Conservation (phyloP, 2,113 vertebrate species). For the Charina bottae region DNA sequence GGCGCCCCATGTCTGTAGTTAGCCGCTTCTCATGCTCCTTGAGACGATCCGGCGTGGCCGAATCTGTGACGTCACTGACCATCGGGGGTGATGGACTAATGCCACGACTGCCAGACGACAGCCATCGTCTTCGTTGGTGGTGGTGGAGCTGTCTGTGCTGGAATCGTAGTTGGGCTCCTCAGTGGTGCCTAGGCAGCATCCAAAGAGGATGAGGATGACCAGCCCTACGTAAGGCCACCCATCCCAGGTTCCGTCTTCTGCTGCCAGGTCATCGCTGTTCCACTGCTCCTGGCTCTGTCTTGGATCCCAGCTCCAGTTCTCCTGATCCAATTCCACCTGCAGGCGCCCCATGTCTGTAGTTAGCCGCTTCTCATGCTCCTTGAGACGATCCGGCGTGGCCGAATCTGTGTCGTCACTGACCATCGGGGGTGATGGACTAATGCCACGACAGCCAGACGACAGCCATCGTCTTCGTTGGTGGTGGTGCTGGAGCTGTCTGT, state of each 20-base stretch:
- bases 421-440: constrained; percentile 67
- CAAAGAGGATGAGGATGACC: constrained; percentile 64
- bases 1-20: too few relatives aligned
- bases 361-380: constrained; percentile 64
- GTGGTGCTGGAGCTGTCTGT: constrained; percentile 26
- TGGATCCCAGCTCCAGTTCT: constrained; percentile 28
- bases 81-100: too few relatives aligned
- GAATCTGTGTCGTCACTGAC: constrained; percentile 69
- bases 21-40: too few relatives aligned
- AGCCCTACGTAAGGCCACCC: constrained; percentile 59
- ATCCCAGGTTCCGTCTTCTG: constrained; percentile 21
- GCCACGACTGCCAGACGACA: too few relatives aligned
- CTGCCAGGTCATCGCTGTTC: not conserved
- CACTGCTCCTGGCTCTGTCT: constrained; percentile 42
- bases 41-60: too few relatives aligned
- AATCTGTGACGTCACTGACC: too few relatives aligned
- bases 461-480: not conserved
- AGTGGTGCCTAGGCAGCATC: constrained; percentile 58
- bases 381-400: constrained; percentile 53
- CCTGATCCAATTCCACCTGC: constrained; percentile 66
- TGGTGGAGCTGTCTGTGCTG: constrained; percentile 44
- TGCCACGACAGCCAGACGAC: too few relatives aligned
- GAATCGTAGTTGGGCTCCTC: constrained; percentile 58
- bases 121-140: not conserved
- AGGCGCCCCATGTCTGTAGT: constrained; percentile 66